Evolutionary conservation across 2,113 vertebrate genomes (phyloP).

Genomic region (Campylorhamphus procurvoides): DNA sequence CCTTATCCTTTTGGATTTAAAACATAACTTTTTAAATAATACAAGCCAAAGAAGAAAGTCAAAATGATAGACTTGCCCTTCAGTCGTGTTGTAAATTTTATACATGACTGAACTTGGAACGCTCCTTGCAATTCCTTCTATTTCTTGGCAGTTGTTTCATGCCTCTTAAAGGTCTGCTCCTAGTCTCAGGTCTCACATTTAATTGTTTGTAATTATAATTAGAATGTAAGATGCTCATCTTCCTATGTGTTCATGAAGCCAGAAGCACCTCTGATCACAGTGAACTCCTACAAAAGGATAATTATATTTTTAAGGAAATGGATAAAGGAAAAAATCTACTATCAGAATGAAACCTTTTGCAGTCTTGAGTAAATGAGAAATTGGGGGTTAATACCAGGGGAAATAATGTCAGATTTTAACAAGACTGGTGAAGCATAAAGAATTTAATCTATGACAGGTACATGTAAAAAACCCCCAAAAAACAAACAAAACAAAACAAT

Average conservation of each 20-base stretch:
- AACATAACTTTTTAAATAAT: slow-evolving; percentile 18
- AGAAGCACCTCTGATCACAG: neutral
- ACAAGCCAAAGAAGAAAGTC: slow-evolving; percentile 10
- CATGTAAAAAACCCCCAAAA: neutral
- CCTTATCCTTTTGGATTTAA: slow-evolving; percentile 10
- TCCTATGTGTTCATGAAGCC: neutral
- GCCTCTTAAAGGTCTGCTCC: neutral
- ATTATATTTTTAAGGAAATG: slow-evolving; percentile 12
- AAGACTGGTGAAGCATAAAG: neutral
- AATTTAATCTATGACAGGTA: neutral
- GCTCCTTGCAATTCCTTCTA: neutral
- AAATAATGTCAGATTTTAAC: slow-evolving; percentile 33
- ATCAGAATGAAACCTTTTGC: neutral
- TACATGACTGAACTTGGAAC: neutral
- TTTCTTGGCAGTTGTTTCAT: neutral
- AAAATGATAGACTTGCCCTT: slow-evolving; percentile 39
- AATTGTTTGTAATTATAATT: slow-evolving; percentile 45
- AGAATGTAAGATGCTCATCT: slow-evolving; percentile 1
- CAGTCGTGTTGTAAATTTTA: neutral
- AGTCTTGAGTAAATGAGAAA: slow-evolving; percentile 43
- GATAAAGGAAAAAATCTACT: neutral
- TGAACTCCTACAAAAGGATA: slow-evolving; percentile 18
- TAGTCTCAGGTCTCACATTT: neutral
- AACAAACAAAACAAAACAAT: no score
- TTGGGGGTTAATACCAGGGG: slow-evolving; percentile 12